phyloP scores from a whole-genome alignment of 2,888 invertebrate species.

The Apodemia duryi region DNA sequence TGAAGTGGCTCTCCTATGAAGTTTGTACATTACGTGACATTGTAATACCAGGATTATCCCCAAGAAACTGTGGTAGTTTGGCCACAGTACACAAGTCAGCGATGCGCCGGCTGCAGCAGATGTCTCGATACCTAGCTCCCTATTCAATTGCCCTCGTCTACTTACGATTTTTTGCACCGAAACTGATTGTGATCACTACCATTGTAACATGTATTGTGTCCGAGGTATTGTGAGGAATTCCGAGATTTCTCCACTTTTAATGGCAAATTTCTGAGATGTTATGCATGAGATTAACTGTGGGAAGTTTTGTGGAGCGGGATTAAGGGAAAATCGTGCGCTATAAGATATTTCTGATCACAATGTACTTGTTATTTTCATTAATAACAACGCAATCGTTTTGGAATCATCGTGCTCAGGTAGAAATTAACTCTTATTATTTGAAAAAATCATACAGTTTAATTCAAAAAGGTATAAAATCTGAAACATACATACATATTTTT shows the following conservation, averaged over 20 bases:
- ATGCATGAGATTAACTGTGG: constrained; percentile 53
- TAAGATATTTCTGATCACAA: constrained; percentile 3
- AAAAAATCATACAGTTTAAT: not conserved
- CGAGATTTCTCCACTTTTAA: constrained; percentile 61
- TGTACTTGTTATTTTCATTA: not conserved
- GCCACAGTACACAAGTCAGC: constrained; percentile 23
- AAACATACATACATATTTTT: no score
- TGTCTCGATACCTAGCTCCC: constrained; percentile 52
- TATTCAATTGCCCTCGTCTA: constrained; percentile 62
- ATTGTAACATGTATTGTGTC: constrained; percentile 59
- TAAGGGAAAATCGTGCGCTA: constrained; percentile 38
- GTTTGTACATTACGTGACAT: not conserved
- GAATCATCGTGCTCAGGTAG: not conserved
- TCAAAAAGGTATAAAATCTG: not conserved
- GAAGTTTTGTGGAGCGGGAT: constrained; percentile 53
- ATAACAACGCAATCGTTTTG: constrained; percentile 1
- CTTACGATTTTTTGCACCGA: constrained; percentile 55
- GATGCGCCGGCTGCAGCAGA: constrained; percentile 63
- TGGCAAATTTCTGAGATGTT: constrained; percentile 38
- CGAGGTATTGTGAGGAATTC: constrained; percentile 57
- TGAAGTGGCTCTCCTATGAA: no score
- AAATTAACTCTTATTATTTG: not conserved
- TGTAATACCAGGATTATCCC: not conserved
- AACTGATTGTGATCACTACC: constrained; percentile 63
- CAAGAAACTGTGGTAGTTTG: not conserved